Evolutionary conservation across 2,888 invertebrate species (phyloP).

Genomic region (Epistrophe grossulariae): DNA sequence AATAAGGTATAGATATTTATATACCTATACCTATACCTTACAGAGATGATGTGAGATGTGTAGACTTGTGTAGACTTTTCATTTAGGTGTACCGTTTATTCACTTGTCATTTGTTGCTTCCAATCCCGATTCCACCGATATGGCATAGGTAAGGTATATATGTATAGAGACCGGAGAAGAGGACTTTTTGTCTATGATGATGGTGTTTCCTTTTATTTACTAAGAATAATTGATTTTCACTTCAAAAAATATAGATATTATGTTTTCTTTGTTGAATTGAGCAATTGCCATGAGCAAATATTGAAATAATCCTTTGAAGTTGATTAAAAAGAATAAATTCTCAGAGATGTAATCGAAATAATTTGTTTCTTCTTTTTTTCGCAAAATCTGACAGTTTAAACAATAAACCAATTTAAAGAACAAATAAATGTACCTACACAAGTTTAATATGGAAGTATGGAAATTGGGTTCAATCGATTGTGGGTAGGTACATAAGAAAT

Average conservation of each 20-base stretch:
- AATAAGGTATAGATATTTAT: not conserved
- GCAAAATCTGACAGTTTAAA: constrained; percentile 30
- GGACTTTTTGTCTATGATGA: constrained; percentile 13
- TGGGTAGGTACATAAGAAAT: too few relatives aligned
- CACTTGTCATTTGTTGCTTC: constrained; percentile 59
- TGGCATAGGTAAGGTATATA: too few relatives aligned
- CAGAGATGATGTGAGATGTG: not conserved
- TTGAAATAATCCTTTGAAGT: constrained; percentile 53
- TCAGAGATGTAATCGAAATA: constrained; percentile 15
- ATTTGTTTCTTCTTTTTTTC: not conserved
- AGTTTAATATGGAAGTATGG: too few relatives aligned
- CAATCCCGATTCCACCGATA: not conserved
- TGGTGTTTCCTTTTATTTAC: constrained; percentile 24
- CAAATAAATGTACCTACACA: constrained; percentile 32
- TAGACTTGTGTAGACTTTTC: constrained; percentile 52
- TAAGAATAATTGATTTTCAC: constrained; percentile 64
- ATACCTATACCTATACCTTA: too few relatives aligned
- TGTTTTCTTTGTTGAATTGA: not conserved
- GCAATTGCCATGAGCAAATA: constrained; percentile 53
- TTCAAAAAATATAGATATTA: constrained; percentile 39
- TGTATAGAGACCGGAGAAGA: not conserved
- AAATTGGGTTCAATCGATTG: too few relatives aligned
- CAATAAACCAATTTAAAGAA: constrained; percentile 41
- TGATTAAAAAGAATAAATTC: constrained; percentile 49
- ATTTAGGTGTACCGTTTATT: constrained; percentile 38